Conservation (phyloP, 35 echinoderm and acorn worm species). For the Amphiura filiformis region DNA sequence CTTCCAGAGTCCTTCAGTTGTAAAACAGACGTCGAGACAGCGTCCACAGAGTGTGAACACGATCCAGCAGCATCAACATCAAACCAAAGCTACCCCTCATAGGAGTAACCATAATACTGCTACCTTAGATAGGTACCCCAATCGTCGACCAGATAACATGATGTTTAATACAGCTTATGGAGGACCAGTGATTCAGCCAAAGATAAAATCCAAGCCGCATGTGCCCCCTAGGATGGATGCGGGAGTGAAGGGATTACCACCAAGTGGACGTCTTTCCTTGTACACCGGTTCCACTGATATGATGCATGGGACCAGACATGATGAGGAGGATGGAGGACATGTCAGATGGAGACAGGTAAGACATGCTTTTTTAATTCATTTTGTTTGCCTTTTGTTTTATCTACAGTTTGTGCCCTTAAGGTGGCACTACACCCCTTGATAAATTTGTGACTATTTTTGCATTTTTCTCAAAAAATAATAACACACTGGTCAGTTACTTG, state of each 20-base stretch:
- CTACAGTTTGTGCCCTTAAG: no score
- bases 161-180: not conserved
- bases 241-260: conserved; percentile 37
- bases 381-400: no score
- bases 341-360: conserved; percentile 6
- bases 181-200: not conserved
- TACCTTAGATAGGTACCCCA: not conserved
- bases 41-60: conserved; percentile 15
- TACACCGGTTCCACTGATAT: not conserved
- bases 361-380: not conserved
- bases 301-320: not conserved
- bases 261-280: conserved; percentile 53
- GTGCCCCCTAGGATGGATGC: not conserved
- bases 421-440: no score
- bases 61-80: not conserved
- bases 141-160: not conserved
- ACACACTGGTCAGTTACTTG: no score
- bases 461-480: no score
- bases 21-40: not conserved
- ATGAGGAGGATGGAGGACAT: not conserved
- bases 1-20: conserved; percentile 35
- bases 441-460: no score
- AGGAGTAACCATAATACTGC: not conserved
- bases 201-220: not conserved
- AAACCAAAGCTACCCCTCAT: not conserved